Evolutionary conservation across 2,797 vertebrate species (phyloP).

Genomic region (Rachycentron canadum): DNA sequence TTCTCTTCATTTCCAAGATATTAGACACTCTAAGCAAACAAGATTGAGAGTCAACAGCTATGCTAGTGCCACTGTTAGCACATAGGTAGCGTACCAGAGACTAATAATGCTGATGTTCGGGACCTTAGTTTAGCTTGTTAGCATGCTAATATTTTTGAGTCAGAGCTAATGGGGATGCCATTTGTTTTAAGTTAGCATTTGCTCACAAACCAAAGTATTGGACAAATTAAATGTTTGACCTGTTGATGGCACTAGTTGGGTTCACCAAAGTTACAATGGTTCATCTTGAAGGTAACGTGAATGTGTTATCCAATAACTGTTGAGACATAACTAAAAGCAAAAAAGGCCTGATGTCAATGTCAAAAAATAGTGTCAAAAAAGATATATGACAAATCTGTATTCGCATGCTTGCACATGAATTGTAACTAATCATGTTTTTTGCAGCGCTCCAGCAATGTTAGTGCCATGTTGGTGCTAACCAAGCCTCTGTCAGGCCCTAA

Average conservation of each 20-base stretch:
- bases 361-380: not conserved
- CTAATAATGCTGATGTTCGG: not conserved
- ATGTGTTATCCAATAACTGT: not conserved
- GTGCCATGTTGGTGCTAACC: slow-evolving; percentile 96
- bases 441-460: slow-evolving; percentile 93
- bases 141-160: not conserved
- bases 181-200: not conserved
- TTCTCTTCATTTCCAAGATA: not conserved
- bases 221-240: not conserved
- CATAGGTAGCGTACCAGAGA: not conserved
- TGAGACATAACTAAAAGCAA: not conserved
- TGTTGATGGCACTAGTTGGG: not conserved
- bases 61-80: not conserved
- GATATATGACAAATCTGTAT: not conserved
- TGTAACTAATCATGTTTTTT: not conserved
- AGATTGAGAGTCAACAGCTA: not conserved
- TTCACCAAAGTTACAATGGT: not conserved
- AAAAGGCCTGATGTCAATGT: not conserved
- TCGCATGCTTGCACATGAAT: not conserved
- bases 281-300: not conserved
- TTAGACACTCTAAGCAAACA: not conserved
- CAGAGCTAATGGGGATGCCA: not conserved
- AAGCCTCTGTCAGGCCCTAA: slow-evolving; percentile 92
- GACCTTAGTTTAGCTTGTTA: not conserved
- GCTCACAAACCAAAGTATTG: not conserved